phyloP scores from a whole-genome alignment of 2,888 invertebrate species.

The Leucozona laternaria region DNA sequence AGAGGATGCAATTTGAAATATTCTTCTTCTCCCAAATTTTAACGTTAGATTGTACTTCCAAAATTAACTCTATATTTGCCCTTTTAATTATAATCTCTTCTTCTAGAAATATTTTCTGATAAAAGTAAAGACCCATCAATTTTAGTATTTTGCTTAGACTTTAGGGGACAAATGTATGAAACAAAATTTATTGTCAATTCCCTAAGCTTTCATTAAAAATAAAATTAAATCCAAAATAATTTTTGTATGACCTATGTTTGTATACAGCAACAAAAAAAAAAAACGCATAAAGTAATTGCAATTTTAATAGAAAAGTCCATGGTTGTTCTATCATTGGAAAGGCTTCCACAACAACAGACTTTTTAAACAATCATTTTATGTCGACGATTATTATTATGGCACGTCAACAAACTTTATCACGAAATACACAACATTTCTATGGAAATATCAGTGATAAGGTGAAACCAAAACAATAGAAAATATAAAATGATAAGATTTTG shows the following conservation, averaged over 20 bases:
- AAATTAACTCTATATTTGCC: background rate
- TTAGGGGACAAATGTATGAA: no score
- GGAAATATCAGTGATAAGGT: slow-evolving; percentile 74
- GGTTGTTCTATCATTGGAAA: background rate
- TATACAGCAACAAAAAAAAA: background rate
- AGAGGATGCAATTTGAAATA: background rate
- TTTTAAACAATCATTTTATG: background rate
- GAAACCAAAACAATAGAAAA: slow-evolving; percentile 56
- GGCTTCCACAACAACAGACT: background rate
- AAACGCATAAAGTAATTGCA: background rate
- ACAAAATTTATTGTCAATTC: no score
- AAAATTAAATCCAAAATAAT: background rate
- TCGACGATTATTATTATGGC: slow-evolving; percentile 10
- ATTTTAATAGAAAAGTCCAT: background rate
- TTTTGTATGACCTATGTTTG: background rate
- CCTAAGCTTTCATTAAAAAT: background rate
- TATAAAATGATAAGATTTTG: slow-evolving; percentile 22
- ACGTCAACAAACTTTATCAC: slow-evolving; percentile 45
- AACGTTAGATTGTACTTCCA: background rate
- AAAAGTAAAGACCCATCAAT: background rate
- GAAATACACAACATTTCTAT: slow-evolving; percentile 62
- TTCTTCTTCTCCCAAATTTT: background rate
- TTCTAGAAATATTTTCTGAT: background rate
- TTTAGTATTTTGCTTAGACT: background rate
- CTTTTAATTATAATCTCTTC: background rate